Base-by-base conservation (phyloP, 1,140 invertebrate species). In the Glomeris maerens region DNA sequence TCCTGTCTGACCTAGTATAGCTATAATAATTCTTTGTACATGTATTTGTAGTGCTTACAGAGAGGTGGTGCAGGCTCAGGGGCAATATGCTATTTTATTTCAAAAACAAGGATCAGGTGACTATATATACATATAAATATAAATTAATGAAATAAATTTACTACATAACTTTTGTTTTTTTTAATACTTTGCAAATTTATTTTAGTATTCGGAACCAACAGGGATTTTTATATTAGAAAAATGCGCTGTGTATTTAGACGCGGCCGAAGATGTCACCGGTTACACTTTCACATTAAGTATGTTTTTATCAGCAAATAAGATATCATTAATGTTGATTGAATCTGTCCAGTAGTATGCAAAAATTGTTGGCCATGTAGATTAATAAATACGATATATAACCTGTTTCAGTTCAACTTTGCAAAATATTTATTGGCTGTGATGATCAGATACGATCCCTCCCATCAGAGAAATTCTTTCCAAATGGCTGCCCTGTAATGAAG, bases 41-140 rank as follows among this genome's bases (percentile, higher is more conserved):
- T 13, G 31, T 36, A 36, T 36, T 36, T 36, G 36, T 10, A n/a
- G 45, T 47, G 27, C 47, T 17, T 25, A 52, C 13, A 10, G 36
- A 42, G 17, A 7, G n/a, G 2, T 49, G 27, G 48, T 94, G 88
- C 71, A 78, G 89, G 51, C 72, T 96, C 20, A 76, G 85, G 60
- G 91, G 91, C 47, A 95, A 95, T 71, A 69, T 95, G 2, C 69
- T 97, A 44, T 95, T 97, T 73, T 95, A 93, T 69, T 82, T 93
- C 65, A 93, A 93, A 67, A 83, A 80, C 25, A 77, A 81, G 54
- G 87, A 94, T 65, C 81, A 81, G 22, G 65, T 67, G 59, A 65
- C 62, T 5, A 21, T 17, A n/a, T n/a, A n/a, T n/a, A n/a, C n/a
- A n/a, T n/a, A n/a, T n/a, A n/a, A n/a, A n/a, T n/a, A n/a, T n/a